Evolutionary conservation across 2,113 vertebrate genomes (phyloP).

Genomic region (Otocyon megalotis): DNA sequence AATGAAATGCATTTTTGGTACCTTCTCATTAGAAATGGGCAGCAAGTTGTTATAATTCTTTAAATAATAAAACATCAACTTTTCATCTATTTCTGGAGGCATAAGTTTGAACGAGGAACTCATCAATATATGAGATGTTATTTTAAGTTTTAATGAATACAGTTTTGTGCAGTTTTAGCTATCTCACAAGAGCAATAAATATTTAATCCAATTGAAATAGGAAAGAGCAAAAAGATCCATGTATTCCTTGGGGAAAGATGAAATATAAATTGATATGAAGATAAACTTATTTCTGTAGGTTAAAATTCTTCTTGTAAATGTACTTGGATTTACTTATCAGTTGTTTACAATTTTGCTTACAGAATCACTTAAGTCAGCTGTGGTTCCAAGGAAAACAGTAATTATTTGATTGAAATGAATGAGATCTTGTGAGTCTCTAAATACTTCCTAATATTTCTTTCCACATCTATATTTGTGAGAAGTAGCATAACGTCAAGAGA

Average conservation of each 20-base stretch:
- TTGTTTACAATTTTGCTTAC: conserved; percentile 6
- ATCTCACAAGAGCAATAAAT: conserved; percentile 41
- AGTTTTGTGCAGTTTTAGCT: conserved; percentile 53
- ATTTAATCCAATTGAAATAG: conserved; percentile 39
- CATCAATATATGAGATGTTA: neutral
- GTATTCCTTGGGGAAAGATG: neutral
- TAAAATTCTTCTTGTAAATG: conserved; percentile 48
- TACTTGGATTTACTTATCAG: neutral
- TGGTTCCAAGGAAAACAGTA: neutral
- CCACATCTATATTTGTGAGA: neutral
- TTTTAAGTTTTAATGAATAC: conserved; percentile 62
- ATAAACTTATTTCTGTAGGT: conserved; percentile 9
- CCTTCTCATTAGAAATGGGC: neutral
- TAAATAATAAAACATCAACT: conserved; percentile 41
- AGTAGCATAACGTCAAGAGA: neutral
- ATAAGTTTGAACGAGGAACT: neutral
- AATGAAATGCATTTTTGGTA: neutral
- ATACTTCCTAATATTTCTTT: neutral
- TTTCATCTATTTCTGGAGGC: conserved; percentile 22
- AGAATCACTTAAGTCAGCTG: conserved; percentile 36
- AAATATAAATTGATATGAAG: conserved; percentile 48
- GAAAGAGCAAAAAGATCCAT: conserved; percentile 8
- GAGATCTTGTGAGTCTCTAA: neutral
- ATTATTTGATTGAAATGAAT: conserved; percentile 56
- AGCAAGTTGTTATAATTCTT: neutral